Base-by-base conservation (phyloP, 2,797 vertebrate genomes). In the Lemur catta region DNA sequence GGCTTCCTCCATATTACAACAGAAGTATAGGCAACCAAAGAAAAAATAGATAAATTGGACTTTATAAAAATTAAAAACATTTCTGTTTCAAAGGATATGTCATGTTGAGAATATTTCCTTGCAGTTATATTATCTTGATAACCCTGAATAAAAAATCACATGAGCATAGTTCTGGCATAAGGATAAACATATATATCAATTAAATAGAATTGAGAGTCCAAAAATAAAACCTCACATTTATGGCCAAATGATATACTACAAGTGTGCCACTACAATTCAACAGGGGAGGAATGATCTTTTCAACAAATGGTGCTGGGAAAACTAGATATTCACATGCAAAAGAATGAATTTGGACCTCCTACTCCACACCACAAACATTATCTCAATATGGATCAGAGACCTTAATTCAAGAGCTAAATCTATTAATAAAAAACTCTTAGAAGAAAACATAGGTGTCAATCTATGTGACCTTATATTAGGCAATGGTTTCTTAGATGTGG, bases 151-250 rank as follows among this genome's bases (percentile, higher is more conserved):
- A 61, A 84, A 80, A 80, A n/a, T 84, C 61, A 12, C 72, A 55
- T 30, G 14, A 7, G 33, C 65, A 63, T 63, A n/a, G 18, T 82
- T 92, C 75, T 72, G 28, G 67, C 65, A 63, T 89, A 85, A 89
- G 43, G 75, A 91, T 69, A 7, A 43, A 72, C 28, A 74, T 46
- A 48, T 33, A 72, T 30, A 33, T 65, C 41, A 87, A 48, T 59
- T 28, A 41, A 81, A 35, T 67, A 87, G 28, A 87, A 43, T 28
- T 87, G 61, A 90, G n/a, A 74, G 10, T 78, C 76, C n/a, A 72
- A 61, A 78, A 94, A 72, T 57, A 87, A 95, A 94, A 38, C 7
- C 35, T 93, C 72, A 76, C 35, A 65, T 76, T 71, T 91, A 74
- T 50, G 33, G n/a, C 35, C 17, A 43, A 48, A 22, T 88, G 38